A percentile compares a stretch with the other conserved stretches of the same genome.
phyloP scores from a whole-genome alignment of 2,888 invertebrate genomes.

The Chouioia cunea region DNA sequence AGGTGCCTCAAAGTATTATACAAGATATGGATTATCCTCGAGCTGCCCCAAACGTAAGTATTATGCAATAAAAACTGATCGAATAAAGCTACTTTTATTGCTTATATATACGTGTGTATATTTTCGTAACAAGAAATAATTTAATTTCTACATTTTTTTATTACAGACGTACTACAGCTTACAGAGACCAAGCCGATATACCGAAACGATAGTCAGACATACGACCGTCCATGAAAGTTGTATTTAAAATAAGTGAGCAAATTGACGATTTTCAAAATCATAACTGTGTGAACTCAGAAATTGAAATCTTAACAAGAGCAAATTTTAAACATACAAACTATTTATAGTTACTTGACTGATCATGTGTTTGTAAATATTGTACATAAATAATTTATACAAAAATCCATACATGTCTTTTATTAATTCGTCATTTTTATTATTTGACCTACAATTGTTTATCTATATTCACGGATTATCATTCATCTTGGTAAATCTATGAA shows the following conservation, averaged over 20 bases:
- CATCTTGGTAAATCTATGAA: neutral
- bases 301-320: constrained; percentile 33
- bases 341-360: constrained; percentile 59
- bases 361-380: constrained; percentile 65
- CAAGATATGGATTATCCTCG: constrained; percentile 62
- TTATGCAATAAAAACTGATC: constrained; percentile 35
- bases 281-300: constrained; percentile 15
- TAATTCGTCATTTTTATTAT: constrained; percentile 8
- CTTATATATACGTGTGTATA: neutral
- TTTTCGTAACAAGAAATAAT: constrained; percentile 4
- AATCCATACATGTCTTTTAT: constrained; percentile 13
- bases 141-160: constrained; percentile 6
- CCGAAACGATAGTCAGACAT: constrained; percentile 59
- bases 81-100: constrained; percentile 9
- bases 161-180: constrained; percentile 63
- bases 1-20: constrained; percentile 59
- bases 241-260: constrained; percentile 54
- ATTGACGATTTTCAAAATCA: constrained; percentile 22
- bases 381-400: constrained; percentile 64
- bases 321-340: constrained; percentile 58
- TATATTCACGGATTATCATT: neutral
- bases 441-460: constrained; percentile 2
- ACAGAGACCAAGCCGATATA: constrained; percentile 61
- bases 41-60: constrained; percentile 62
- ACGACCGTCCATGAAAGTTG: constrained; percentile 63